Evolutionary conservation across 2,797 vertebrate genomes (phyloP).

Genomic region (Thunnus albacares): DNA sequence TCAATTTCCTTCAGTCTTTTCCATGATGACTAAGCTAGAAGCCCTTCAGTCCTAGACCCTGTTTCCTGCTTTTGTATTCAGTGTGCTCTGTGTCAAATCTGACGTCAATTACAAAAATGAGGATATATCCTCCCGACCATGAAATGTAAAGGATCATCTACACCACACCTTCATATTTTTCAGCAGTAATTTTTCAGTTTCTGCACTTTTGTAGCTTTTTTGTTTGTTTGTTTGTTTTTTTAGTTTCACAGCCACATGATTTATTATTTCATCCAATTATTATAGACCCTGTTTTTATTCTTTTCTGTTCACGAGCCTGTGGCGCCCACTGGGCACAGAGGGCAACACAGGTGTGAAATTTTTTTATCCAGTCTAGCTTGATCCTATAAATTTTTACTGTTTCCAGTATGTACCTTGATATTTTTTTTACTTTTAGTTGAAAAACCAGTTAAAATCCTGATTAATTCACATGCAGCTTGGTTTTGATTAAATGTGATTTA

Average conservation of each 20-base stretch:
- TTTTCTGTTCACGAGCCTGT: constrained; percentile 6
- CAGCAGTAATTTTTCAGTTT: neutral
- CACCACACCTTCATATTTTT: neutral
- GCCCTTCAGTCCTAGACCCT: constrained; percentile 19
- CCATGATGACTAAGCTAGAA: constrained; percentile 56
- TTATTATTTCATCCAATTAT: constrained; percentile 1
- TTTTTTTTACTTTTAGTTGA: neutral
- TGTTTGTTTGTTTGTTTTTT: too few relatives aligned
- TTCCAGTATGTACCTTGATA: neutral
- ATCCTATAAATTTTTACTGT: constrained; percentile 12
- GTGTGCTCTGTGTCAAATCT: constrained; percentile 27
- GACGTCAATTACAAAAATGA: constrained; percentile 42
- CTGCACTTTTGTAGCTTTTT: neutral
- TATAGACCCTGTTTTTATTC: neutral
- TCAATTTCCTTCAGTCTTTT: constrained; percentile 52
- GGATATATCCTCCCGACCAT: constrained; percentile 6
- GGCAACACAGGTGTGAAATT: constrained; percentile 14
- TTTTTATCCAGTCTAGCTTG: constrained; percentile 12
- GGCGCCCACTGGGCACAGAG: neutral
- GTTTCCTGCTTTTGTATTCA: constrained; percentile 69
- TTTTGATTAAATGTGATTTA: neutral
- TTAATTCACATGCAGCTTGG: neutral
- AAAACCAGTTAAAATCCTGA: neutral
- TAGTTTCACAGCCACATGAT: neutral
- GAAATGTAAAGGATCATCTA: neutral